Evolutionary conservation across 2,113 vertebrate species (phyloP), one percentile per base, ranked within the genome.

Genomic region (Aythya baeri): DNA sequence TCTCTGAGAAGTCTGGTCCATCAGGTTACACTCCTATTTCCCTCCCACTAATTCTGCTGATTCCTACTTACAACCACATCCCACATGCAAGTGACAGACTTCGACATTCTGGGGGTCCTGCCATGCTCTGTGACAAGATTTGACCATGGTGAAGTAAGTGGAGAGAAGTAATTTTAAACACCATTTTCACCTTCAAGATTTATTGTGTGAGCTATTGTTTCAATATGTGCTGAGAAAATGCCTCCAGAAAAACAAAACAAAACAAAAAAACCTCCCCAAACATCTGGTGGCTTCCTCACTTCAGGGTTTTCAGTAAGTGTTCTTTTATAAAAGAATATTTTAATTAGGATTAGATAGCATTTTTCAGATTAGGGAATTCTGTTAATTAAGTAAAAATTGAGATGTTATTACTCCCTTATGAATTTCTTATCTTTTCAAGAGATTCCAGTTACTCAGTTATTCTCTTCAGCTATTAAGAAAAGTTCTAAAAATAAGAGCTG

Each of bases 341-440:
- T 93, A 91, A 95, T 95, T 96, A 79, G 58, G 16, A 79, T 29
- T 71, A 83, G 23, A 77, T 13, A 6, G 25, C 4, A 43, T 49
- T 93, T 80, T 94, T 62, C 78, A 84, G 72, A 90, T 88, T 88
- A 77, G 75, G 72, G 63, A 94, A 94, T 86, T 89, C 68, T 75
- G 41, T 78, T 88, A 96, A 91, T 80, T 77, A 67, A 83, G 50
- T 58, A 74, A 77, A 89, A 95, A 83, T 52, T 1, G 5, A 88
- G 68, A 84, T 72, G 7, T 63, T 83, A 81, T 81, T 88, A 78
- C 27, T 86, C 88, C 46, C 65, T 68, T 55, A 49, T 38, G 52
- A 86, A 68, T 86, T 63, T 77, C 81, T 88, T 43, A 84, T 78
- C 15, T 84, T 91, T 96, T 68, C 34, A 88, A 57, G 86, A 78